Evolutionary conservation across 2,797 vertebrate genomes (phyloP).

Genomic region (Linurgus olivaceus): DNA sequence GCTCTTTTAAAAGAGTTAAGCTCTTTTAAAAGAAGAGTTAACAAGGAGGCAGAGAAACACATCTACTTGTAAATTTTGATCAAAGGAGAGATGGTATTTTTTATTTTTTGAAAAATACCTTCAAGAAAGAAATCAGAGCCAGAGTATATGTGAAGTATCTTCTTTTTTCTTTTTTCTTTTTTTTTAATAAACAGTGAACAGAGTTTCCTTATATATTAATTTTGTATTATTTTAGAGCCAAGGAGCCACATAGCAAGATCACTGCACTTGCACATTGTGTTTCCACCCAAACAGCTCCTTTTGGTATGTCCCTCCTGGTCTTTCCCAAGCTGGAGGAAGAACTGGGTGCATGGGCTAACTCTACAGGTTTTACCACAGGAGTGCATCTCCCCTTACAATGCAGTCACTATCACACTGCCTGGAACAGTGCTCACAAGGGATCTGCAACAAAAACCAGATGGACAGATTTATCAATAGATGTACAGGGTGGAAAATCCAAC

Average conservation of each 20-base stretch:
- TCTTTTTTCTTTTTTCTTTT: not conserved
- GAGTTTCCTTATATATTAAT: not conserved
- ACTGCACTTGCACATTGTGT: not conserved
- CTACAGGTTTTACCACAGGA: not conserved
- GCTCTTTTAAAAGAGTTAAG: not conserved
- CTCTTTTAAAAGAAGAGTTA: not conserved
- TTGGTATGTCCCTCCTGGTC: not conserved
- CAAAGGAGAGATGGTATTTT: not conserved
- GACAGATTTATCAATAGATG: not conserved
- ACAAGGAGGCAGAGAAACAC: not conserved
- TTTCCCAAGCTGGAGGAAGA: not conserved
- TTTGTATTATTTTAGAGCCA: not conserved
- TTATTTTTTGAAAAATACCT: not conserved
- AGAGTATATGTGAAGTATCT: accelerated
- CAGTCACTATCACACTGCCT: not conserved
- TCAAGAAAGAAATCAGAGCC: not conserved
- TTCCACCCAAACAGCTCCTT: not conserved
- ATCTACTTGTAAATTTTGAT: not conserved
- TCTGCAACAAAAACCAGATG: not conserved
- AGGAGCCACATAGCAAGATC: not conserved
- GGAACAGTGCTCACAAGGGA: not conserved
- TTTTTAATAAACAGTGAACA: not conserved
- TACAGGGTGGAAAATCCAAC: not conserved
- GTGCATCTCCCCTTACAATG: not conserved
- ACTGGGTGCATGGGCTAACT: not conserved